A percentile compares a stretch with the other conserved stretches of the same genome.
phyloP scores from a whole-genome alignment of 1,140 invertebrate genomes.

The Diorhabda elongata region DNA sequence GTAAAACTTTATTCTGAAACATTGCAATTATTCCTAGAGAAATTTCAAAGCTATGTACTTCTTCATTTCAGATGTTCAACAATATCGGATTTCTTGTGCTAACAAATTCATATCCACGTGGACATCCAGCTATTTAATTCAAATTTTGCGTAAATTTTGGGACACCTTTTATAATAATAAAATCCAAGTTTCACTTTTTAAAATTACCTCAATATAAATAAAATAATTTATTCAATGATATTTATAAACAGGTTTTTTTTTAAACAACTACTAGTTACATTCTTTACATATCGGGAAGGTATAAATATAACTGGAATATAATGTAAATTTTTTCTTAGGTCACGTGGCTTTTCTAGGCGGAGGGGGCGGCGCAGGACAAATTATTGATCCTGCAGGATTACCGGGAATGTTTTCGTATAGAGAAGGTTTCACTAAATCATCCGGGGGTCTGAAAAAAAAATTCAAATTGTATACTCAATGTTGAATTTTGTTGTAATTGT shows the following conservation, averaged over 20 bases:
- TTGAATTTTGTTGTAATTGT: not conserved
- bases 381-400: slow-evolving; percentile 25
- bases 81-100: no score
- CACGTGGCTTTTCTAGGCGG: slow-evolving; percentile 36
- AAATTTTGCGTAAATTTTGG: no score
- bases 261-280: not conserved
- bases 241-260: not conserved
- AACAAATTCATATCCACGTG: no score
- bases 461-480: not conserved
- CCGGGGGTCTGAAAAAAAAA: slow-evolving; percentile 41
- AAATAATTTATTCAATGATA: not conserved
- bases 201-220: no score
- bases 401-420: slow-evolving; percentile 46
- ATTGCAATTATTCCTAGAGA: no score
- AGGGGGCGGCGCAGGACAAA: slow-evolving; percentile 33
- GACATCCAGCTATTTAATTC: no score
- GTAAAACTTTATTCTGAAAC: no score
- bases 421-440: slow-evolving; percentile 43
- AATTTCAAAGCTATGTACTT: no score
- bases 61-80: no score
- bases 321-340: slow-evolving; percentile 22
- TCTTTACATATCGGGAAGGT: slow-evolving; percentile 30
- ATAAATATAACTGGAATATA: slow-evolving; percentile 33
- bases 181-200: no score
- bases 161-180: no score